Base-by-base conservation (phyloP, 2,113 vertebrate species). In the Lamprotornis superbus region DNA sequence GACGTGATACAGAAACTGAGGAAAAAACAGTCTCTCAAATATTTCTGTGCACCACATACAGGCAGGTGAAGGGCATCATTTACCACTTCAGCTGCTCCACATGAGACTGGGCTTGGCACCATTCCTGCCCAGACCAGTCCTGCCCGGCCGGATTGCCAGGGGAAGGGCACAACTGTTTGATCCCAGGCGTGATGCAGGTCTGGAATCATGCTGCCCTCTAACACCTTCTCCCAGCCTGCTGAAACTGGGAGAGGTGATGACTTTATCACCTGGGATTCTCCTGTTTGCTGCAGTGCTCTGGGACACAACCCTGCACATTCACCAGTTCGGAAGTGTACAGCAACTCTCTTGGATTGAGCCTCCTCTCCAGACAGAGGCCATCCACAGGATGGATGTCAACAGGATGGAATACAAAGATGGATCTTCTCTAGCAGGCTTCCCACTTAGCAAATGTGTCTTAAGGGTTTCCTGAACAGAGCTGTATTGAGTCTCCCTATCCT, bases 131-230 rank as follows among this genome's bases (percentile, higher is more conserved):
- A 6, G 49, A 2, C 12, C 5, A 2, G 7, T n/a, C 65, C 18
- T 13, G 37, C 56, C 23, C 0, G 0, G 46, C 61, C 2, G 3
- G 44, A 46, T 27, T n/a, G 50, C n/a, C 6, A 2, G 3, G 8
- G 35, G 19, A 31, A 52, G 60, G 1, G 3, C 7, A 3, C 46
- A 56, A 2, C 21, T 24, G 44, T 68, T 39, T 10, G 11, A 20
- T 13, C 7, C 13, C 21, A 9, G 65, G 24, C 0, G 0, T 39
- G 71, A 47, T 3, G 47, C 4, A 59, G 44, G 47, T 33, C 57
- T 75, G 75, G n/a, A 49, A 37, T 8, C 47, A n/a, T 0, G 1
- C 24, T 70, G 74, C 5, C 79, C 69, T 82, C 59, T 10, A 10
- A 40, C 3, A 7, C 24, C 71, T 57, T 46, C 24, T 13, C 37